These are phyloP conservation scores for Diacarnus erythraeanus DNA, from an alignment of 37 sponge, comb jelly and placozoan species.

Conservation along the genomic window DNA sequence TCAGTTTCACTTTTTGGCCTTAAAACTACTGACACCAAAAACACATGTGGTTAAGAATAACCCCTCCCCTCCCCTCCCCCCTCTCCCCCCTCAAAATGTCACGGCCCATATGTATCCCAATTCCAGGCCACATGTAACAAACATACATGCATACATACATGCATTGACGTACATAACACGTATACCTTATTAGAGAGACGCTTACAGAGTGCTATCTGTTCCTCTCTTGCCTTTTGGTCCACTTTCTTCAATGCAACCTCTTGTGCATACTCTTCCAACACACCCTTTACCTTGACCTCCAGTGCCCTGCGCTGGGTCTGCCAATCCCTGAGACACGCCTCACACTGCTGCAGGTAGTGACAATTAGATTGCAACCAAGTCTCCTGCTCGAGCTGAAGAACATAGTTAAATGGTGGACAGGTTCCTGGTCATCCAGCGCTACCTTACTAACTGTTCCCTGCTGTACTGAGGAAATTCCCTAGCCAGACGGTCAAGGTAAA, in stretches of 20 bases:
- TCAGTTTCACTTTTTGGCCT: no score
- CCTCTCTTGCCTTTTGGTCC: neutral
- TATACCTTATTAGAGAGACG: conserved; percentile 34
- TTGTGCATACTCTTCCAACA: neutral
- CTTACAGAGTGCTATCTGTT: conserved; percentile 35
- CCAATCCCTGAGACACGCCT: conserved; percentile 32
- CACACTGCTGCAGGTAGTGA: conserved; percentile 14
- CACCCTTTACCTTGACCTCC: conserved; percentile 17
- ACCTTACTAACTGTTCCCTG: conserved; percentile 41
- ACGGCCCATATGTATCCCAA: no score
- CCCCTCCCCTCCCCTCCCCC: no score
- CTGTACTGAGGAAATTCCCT: conserved; percentile 59
- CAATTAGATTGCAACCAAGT: conserved; percentile 1
- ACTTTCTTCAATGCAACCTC: neutral
- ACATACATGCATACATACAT: no score
- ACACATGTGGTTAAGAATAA: no score
- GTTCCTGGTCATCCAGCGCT: no score
- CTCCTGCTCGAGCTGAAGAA: conserved; percentile 50
- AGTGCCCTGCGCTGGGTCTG: conserved; percentile 21
- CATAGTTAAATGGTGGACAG: neutral
- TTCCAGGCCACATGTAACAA: no score
- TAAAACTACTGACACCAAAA: no score
- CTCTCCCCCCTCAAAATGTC: no score
- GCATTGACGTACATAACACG: no score
- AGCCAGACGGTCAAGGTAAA: conserved; percentile 60